A percentile compares a stretch with the other conserved stretches of the same genome.
Conservation (phyloP, 1,140 invertebrate species). For the Bombus polaris region DNA sequence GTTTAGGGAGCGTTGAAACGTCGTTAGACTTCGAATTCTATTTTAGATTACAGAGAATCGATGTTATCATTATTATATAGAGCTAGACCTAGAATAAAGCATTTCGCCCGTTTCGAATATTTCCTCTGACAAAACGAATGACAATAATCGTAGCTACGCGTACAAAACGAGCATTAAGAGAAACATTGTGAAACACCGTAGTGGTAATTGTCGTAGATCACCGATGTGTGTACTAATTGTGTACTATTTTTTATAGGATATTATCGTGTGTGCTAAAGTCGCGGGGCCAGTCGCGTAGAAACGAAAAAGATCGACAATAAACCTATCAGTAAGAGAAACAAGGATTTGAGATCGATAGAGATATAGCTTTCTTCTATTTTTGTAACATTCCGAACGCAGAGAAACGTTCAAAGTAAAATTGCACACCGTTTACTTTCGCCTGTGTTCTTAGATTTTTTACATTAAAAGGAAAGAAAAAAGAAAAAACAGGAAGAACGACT, state of each 20-base stretch:
- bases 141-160: conserved; percentile 22
- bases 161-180: background rate
- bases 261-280: conserved; percentile 13
- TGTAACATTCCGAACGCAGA: background rate
- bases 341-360: too few relatives aligned
- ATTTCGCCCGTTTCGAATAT: background rate
- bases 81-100: background rate
- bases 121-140: background rate
- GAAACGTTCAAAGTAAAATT: background rate
- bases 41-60: background rate
- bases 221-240: background rate
- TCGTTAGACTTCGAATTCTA: background rate
- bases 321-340: background rate
- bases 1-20: background rate
- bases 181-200: background rate
- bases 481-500: background rate
- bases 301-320: conserved; percentile 2
- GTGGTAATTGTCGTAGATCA: background rate
- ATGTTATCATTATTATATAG: too few relatives aligned
- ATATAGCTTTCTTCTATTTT: conserved; percentile 6
- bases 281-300: background rate
- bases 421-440: background rate
- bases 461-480: background rate
- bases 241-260: conserved; percentile 12
- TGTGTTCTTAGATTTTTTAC: background rate